Evolutionary conservation across 2,888 invertebrate species (phyloP).

Genomic region (Acronicta leporina): DNA sequence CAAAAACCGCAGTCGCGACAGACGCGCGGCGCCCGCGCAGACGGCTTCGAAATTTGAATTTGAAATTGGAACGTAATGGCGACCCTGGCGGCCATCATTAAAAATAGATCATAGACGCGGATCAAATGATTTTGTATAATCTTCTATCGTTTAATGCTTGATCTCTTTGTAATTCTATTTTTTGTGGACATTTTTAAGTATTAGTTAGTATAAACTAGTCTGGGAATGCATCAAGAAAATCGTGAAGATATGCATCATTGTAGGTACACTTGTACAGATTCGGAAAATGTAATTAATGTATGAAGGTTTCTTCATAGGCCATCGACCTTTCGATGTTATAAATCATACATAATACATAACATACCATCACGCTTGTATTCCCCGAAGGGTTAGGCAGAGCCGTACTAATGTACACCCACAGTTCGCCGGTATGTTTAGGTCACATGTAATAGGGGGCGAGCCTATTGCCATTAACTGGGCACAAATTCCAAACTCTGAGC

Average conservation of each 20-base stretch:
- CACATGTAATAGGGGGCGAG: no score
- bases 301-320: not conserved
- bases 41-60: constrained; percentile 76
- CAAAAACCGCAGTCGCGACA: constrained; percentile 74
- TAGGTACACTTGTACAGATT: constrained; percentile 1
- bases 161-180: constrained; percentile 66
- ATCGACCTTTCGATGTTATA: no score
- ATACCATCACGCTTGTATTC: no score
- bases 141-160: constrained; percentile 66
- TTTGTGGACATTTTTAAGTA: constrained; percentile 39
- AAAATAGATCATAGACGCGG: constrained; percentile 81
- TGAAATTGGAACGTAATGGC: constrained; percentile 78
- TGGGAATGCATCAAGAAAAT: constrained; percentile 29
- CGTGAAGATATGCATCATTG: not conserved
- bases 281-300: not conserved
- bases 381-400: no score
- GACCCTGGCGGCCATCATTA: constrained; percentile 81
- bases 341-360: no score
- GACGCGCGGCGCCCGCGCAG: constrained; percentile 74
- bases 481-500: no score
- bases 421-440: no score
- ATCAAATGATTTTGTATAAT: constrained; percentile 72
- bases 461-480: no score
- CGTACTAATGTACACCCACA: no score
- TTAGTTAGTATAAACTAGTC: constrained; percentile 24